Evolutionary conservation across 1,140 invertebrate species (phyloP), one percentile per base, ranked within the genome.

Genomic region (Drosophila fuyamai): DNA sequence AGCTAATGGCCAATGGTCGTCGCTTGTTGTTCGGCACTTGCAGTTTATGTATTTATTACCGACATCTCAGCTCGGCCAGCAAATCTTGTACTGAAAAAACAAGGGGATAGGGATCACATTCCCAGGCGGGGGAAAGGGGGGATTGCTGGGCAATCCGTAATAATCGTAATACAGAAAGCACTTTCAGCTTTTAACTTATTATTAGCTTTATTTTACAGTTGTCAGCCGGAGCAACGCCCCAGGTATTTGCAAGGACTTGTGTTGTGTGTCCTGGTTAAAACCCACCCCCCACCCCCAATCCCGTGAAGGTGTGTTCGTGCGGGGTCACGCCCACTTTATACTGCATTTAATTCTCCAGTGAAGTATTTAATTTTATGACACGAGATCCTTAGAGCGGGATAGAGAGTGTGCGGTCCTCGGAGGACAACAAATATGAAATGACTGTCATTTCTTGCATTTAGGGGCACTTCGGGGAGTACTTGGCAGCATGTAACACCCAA

Each of bases 311-410:
- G 84, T 84, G 84, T 83, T 76, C 50, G 54, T 38, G 36, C 47
- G 41, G 47, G 53, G 65, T 70, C 72, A 89, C 84, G 77, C 84
- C 81, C 84, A 89, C 84, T 89, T 89, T 89, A 84, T 89, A 89
- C 84, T 89, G 84, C 84, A 89, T 81, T 89, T 89, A 89, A 89
- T 89, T 89, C 84, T 89, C 84, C 74, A 89, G 84, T 85, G 84
- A 89, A 84, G 84, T 89, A 89, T 89, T 89, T 89, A 89, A 89
- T 89, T 89, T 89, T 89, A 89, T 89, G 84, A 84, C 81, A 85
- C 70, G 80, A 72, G 79, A 71, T 84, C 66, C 74, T 70, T 76
- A 29, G 38, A 56, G 32, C 43, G 35, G 18, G 59, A 51, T 40
- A 23, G 43, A 53, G 76, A 46, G 57, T 63, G 59, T 47, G 53